These are phyloP conservation scores for Epinephelus malabaricus DNA, from an alignment of 2,797 vertebrate species.

Conservation along the genomic window DNA sequence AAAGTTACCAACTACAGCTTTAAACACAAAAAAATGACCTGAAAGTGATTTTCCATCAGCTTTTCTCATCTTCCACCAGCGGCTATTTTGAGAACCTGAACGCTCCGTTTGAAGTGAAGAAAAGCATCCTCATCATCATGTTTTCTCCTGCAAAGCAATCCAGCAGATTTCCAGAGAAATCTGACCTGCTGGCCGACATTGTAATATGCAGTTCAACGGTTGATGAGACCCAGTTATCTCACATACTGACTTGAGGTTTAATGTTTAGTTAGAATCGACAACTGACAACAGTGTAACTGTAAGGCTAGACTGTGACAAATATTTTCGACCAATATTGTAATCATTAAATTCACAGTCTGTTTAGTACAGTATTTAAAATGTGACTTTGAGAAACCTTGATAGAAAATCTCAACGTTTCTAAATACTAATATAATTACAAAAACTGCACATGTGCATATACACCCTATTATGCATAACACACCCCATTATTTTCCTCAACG, in stretches of 20 bases:
- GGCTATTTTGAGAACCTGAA: conserved; percentile 20
- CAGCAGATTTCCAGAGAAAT: conserved; percentile 13
- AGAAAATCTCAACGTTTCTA: background rate
- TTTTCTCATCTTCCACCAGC: conserved; percentile 10
- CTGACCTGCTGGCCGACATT: background rate
- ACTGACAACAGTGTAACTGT: background rate
- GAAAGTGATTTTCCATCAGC: background rate
- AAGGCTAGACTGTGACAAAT: background rate
- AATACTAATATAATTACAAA: background rate
- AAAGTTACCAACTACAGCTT: too few relatives aligned
- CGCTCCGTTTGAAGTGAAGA: conserved; percentile 18
- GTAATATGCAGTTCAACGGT: background rate
- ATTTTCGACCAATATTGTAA: background rate
- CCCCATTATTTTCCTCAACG: too few relatives aligned
- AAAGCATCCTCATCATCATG: background rate
- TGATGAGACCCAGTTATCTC: background rate
- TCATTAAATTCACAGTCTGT: background rate
- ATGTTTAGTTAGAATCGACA: background rate
- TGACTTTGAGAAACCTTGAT: too few relatives aligned
- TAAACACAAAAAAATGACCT: conserved; percentile 11
- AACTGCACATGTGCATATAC: background rate
- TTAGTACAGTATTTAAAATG: background rate
- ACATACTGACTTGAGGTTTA: background rate
- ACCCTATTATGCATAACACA: too few relatives aligned
- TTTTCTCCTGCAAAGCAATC: conserved; percentile 29